Evolutionary conservation across 2,113 vertebrate genomes (phyloP), one percentile per base, ranked within the genome.

Genomic region (Spea bombifrons): DNA sequence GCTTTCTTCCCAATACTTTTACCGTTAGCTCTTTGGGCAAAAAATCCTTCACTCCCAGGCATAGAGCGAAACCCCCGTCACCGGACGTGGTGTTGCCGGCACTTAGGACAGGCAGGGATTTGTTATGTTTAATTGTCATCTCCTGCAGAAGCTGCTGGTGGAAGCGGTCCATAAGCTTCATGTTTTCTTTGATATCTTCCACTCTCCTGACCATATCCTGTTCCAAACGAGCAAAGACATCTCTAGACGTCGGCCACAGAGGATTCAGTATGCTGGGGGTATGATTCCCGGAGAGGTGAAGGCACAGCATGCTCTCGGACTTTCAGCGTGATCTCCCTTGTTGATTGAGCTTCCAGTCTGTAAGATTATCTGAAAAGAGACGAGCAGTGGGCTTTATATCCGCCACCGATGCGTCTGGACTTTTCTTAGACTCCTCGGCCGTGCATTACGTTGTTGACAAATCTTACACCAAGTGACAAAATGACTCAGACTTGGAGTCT

Each of bases 131-230:
- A 65, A 0, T 50, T 0, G 82, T 77, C 72, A 75, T 63, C 78
- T 43, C 82, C 73, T 0, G 50, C 16, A 83, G 78, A 78, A 83
- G 8, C 75, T 80, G 8, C 70, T 81, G 82, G 80, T 85, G 83
- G 0, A 86, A 78, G 70, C 81, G 83, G 81, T 81, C 87, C 82
- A 86, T 83, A 71, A 87, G 81, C 49, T 85, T 81, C 68, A 84
- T 84, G 15, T 81, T 85, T 0, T 82, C 3, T 12, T 84, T 84
- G 76, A 87, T 85, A 59, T 86, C 83, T 77, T 67, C 79, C 1
- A 84, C 71, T 71, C 63, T 73, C 4, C 4, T 61, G 13, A 67
- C 61, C 71, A 74, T 52, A 6, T 67, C 63, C 15, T 67, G 52
- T 8, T 80, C 71, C 66, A 84, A 68, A 83, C 84, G 83, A 83